phyloP scores from a whole-genome alignment of 2,113 vertebrate species.

The Cynoglossus semilaevis region DNA sequence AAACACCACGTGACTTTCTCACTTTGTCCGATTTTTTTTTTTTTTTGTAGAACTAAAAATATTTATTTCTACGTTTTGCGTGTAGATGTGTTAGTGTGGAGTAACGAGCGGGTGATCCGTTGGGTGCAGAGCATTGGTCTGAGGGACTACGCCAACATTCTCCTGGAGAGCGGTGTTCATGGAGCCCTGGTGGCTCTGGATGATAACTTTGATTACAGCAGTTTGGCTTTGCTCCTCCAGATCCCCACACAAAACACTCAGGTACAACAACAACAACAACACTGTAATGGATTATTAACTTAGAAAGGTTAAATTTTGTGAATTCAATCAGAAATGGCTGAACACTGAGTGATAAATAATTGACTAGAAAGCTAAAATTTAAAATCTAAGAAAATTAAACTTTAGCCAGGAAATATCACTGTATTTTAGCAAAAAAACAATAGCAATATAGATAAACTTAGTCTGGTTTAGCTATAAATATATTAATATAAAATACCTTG shows the following conservation, averaged over 20 bases:
- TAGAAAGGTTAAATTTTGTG: too few species aligned
- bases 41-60: too few species aligned
- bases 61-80: background rate
- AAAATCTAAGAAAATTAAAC: too few species aligned
- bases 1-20: background rate
- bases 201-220: constrained; percentile 98
- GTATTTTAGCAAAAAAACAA: too few species aligned
- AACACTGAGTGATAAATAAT: too few species aligned
- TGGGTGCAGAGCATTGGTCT: constrained; percentile 98
- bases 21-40: background rate
- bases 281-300: background rate
- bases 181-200: constrained; percentile 94
- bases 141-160: constrained; percentile 94
- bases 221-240: constrained; percentile 94
- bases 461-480: too few species aligned
- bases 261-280: constrained; percentile 31
- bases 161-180: constrained; percentile 95
- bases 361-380: too few species aligned
- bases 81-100: constrained; percentile 95
- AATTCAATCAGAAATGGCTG: too few species aligned
- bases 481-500: too few species aligned
- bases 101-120: constrained; percentile 93
- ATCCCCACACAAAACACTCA: constrained; percentile 96
- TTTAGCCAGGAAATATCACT: too few species aligned
- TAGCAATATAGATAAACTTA: too few species aligned